Percentiles rank a stretch among this genome's conserved stretches.
Evolutionary conservation across 37 sponge, comb jelly and placozoan species (phyloP).

Genomic region (Diacarnus erythraeanus): DNA sequence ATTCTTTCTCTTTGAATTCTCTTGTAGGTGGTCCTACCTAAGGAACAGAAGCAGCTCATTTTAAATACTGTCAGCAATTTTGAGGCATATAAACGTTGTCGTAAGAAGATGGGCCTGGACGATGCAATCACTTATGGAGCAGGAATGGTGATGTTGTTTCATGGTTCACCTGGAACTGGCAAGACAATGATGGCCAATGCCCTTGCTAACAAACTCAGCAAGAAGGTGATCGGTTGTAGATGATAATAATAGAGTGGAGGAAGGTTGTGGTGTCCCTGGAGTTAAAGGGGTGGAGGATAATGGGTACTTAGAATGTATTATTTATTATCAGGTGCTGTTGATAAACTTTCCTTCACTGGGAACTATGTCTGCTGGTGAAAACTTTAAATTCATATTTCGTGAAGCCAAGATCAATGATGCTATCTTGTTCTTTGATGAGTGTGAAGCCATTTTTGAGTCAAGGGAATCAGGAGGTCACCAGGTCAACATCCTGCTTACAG

Average conservation of each 20-base stretch:
- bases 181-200: constrained; percentile 96
- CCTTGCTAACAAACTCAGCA: constrained; percentile 79
- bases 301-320: not conserved
- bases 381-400: constrained; percentile 88
- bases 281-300: too few relatives aligned
- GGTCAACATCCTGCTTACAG: constrained; percentile 78
- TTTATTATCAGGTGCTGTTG: constrained; percentile 58
- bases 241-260: not conserved
- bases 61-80: constrained; percentile 89
- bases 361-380: constrained; percentile 81
- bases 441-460: constrained; percentile 90
- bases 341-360: constrained; percentile 89
- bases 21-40: constrained; percentile 66
- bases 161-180: constrained; percentile 87
- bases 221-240: constrained; percentile 51
- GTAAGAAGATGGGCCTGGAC: constrained; percentile 77
- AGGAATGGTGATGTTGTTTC: constrained; percentile 86
- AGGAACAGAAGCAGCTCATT: constrained; percentile 82
- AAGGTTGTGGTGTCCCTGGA: too few relatives aligned
- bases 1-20: not conserved
- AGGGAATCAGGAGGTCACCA: constrained; percentile 78
- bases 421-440: constrained; percentile 92
- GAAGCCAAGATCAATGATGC: constrained; percentile 94
- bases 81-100: constrained; percentile 73
- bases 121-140: constrained; percentile 88